These are phyloP conservation scores for Sarcophaga carnaria DNA, from an alignment of 2,888 invertebrate genomes.

Conservation along the genomic window DNA sequence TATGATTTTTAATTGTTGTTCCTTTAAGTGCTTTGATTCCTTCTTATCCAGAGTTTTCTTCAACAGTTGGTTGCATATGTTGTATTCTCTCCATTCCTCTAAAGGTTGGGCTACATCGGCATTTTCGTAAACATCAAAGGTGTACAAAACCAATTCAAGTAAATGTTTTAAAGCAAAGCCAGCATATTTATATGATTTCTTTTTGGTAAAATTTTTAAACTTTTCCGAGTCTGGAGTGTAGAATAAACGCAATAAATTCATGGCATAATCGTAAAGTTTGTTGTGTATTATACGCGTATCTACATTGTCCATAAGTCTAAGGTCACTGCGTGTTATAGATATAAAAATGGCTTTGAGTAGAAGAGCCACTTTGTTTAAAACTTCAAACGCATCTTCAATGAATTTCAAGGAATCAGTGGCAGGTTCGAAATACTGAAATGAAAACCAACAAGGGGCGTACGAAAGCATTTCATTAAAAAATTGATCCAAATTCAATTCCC, in stretches of 20 bases:
- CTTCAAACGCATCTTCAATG: slow-evolving; percentile 75
- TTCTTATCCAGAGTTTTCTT: slow-evolving; percentile 17
- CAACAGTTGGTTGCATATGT: slow-evolving; percentile 71
- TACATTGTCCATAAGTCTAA: slow-evolving; percentile 72
- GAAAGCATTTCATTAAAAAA: slow-evolving; percentile 76
- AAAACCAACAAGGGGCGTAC: slow-evolving; percentile 77
- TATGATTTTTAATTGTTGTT: slow-evolving; percentile 75
- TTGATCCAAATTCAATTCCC: slow-evolving; percentile 75
- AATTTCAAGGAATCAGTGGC: slow-evolving; percentile 74
- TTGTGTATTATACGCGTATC: slow-evolving; percentile 74
- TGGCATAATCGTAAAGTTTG: slow-evolving; percentile 74
- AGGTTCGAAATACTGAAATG: slow-evolving; percentile 75
- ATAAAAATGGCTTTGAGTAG: slow-evolving; percentile 73
- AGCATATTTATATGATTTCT: slow-evolving; percentile 73
- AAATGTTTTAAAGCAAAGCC: slow-evolving; percentile 75
- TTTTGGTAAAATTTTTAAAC: slow-evolving; percentile 73
- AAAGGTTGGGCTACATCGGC: slow-evolving; percentile 62
- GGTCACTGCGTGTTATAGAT: slow-evolving; percentile 74
- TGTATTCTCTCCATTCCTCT: slow-evolving; percentile 72
- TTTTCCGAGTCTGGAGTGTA: slow-evolving; percentile 76
- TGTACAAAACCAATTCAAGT: slow-evolving; percentile 73
- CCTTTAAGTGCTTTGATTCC: slow-evolving; percentile 63
- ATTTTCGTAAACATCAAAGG: slow-evolving; percentile 74
- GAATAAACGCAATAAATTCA: slow-evolving; percentile 76
- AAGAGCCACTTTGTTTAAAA: slow-evolving; percentile 73